Evolutionary conservation across 2,113 vertebrate genomes (phyloP), one percentile per base, ranked within the genome.

Genomic region (Lucifuga dentata): DNA sequence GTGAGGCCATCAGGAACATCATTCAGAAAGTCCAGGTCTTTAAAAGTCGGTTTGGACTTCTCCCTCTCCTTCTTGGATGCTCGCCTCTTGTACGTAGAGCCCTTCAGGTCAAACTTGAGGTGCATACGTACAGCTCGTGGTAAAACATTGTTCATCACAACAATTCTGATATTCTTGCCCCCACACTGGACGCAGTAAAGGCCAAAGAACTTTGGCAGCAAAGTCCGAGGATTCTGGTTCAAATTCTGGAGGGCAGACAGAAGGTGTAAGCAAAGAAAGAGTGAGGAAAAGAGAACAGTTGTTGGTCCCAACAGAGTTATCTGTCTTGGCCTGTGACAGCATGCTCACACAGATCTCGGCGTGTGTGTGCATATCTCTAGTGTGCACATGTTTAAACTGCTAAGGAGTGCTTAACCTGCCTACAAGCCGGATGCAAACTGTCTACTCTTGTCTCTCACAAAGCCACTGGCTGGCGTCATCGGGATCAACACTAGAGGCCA

Each of bases 131-230:
- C 94, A 0, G 95, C 95, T 0, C 98, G 94, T 0, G 98, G 98
- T 68, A 99, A 86, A 35, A 99, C 92, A 38, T 99, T 99, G 93
- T 99, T 99, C 98, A 99, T 99, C 43, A 97, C 98, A 0, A 95
- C 94, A 16, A 99, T 91, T 0, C 98, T 91, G 88, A 99, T 99
- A 91, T 99, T 99, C 87, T 98, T 99, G 61, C 98, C 98, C 0
- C 98, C 98, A 0, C 96, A 97, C 66, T 99, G 98, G 70, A 99
- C 94, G 0, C 98, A 99, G 83, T 99, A 99, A 38, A 98, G 94
- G 56, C 98, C 98, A 1, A 98, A 99, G 78, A 99, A 99, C 90
- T 99, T 99, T 16, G 98, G 98, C 74, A 99, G 93, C 77, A 99
- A 89, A 0, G 98, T 99, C 56, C 98, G 91, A 0, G 96, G 97